Conservation (phyloP, 35 echinoderm and acorn worm species). For the Heliocidaris tuberculata region DNA sequence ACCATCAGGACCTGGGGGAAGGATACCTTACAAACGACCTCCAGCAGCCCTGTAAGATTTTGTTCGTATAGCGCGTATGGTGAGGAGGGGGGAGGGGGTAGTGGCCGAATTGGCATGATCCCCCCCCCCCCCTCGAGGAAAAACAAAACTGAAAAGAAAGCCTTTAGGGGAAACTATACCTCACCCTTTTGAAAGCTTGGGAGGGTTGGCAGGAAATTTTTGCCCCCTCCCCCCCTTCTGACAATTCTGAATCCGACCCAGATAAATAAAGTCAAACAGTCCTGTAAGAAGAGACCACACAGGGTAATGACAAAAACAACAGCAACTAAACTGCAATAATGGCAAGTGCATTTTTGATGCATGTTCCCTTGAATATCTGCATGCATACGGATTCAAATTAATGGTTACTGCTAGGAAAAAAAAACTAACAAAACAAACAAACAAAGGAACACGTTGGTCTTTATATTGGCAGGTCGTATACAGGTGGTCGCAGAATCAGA, state of each 20-base stretch:
- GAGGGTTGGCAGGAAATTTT: background rate
- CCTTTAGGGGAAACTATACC: background rate
- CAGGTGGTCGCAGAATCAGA: background rate
- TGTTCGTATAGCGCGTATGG: background rate
- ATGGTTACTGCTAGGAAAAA: too few relatives aligned
- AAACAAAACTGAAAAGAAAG: background rate
- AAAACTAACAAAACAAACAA: too few relatives aligned
- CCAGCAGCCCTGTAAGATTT: constrained; percentile 15
- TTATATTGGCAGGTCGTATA: too few relatives aligned
- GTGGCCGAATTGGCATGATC: background rate
- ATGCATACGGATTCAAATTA: too few relatives aligned
- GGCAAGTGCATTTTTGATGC: too few relatives aligned
- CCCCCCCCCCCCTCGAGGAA: background rate
- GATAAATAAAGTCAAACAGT: too few relatives aligned
- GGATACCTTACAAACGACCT: background rate
- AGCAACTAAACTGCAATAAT: too few relatives aligned
- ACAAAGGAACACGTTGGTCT: too few relatives aligned
- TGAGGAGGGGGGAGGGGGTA: background rate
- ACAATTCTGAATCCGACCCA: background rate
- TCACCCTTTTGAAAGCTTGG: background rate
- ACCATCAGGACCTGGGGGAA: background rate
- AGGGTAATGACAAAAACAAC: too few relatives aligned
- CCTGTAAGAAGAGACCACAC: too few relatives aligned
- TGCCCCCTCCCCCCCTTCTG: too few relatives aligned
- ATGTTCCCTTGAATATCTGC: too few relatives aligned